Evolutionary conservation across 2,888 invertebrate species (phyloP).

Genomic region (Tetramorium bicarinatum): DNA sequence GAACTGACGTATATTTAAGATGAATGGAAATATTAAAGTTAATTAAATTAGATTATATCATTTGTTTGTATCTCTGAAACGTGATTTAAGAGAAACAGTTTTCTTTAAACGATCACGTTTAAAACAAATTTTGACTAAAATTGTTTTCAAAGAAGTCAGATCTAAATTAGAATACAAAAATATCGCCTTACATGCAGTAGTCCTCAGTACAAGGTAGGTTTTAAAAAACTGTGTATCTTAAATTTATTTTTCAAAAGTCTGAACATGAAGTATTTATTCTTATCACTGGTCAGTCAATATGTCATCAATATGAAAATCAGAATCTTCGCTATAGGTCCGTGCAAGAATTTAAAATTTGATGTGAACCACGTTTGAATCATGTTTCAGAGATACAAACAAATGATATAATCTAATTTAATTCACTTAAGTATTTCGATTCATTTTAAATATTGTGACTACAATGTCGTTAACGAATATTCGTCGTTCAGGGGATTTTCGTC

Average conservation of each 20-base stretch:
- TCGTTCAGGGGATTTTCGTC: slow-evolving; percentile 75
- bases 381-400: neutral
- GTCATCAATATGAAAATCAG: slow-evolving; percentile 56
- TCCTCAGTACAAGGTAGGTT: neutral
- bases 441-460: slow-evolving; percentile 70
- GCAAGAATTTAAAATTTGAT: slow-evolving; percentile 79
- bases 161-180: neutral
- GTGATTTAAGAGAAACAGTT: neutral
- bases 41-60: slow-evolving; percentile 1
- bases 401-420: neutral
- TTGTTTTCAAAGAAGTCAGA: neutral
- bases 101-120: neutral
- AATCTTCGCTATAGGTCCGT: slow-evolving; percentile 78
- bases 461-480: slow-evolving; percentile 79
- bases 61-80: neutral
- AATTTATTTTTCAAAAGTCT: slow-evolving; percentile 17
- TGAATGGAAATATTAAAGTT: neutral
- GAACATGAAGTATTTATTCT: slow-evolving; percentile 69
- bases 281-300: slow-evolving; percentile 54
- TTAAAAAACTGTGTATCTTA: neutral
- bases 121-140: neutral
- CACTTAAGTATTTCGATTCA: neutral
- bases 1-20: neutral
- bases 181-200: neutral
- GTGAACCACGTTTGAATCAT: neutral